A percentile compares a stretch with the other conserved stretches of the same genome.
Conservation (phyloP, 2,113 vertebrate genomes). For the Haemorhous mexicanus region DNA sequence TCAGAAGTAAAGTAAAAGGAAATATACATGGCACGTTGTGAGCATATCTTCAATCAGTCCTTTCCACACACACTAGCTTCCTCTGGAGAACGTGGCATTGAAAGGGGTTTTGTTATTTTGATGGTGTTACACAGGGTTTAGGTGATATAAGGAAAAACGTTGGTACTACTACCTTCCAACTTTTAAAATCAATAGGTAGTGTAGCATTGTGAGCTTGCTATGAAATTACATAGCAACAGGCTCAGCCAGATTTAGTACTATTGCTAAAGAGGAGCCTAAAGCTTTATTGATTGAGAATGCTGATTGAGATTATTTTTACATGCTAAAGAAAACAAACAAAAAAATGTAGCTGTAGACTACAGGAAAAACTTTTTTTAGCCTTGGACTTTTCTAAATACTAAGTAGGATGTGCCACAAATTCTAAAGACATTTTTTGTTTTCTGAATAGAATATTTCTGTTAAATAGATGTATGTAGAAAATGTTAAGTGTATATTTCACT, state of each 20-base stretch:
- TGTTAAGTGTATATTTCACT: background rate
- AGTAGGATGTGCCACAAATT: background rate
- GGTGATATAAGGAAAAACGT: background rate
- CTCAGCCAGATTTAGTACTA: background rate
- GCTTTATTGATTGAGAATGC: background rate
- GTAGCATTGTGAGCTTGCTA: background rate
- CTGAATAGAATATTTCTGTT: background rate
- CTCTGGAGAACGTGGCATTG: background rate
- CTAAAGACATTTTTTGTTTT: background rate
- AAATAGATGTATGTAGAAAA: background rate
- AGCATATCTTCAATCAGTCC: background rate
- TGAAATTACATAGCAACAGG: background rate
- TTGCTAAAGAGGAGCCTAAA: background rate
- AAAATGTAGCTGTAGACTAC: background rate
- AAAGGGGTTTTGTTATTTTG: background rate
- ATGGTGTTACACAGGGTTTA: background rate
- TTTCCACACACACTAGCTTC: background rate
- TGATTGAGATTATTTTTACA: background rate
- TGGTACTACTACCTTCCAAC: background rate
- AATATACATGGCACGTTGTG: accelerated
- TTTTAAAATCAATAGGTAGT: background rate
- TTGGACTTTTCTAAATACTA: background rate
- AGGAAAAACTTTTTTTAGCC: background rate
- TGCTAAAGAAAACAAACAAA: background rate
- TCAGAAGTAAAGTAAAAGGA: no score